These are phyloP conservation scores for Drosophila incognita DNA, from an alignment of 2,888 invertebrate genomes.

Conservation along the genomic window DNA sequence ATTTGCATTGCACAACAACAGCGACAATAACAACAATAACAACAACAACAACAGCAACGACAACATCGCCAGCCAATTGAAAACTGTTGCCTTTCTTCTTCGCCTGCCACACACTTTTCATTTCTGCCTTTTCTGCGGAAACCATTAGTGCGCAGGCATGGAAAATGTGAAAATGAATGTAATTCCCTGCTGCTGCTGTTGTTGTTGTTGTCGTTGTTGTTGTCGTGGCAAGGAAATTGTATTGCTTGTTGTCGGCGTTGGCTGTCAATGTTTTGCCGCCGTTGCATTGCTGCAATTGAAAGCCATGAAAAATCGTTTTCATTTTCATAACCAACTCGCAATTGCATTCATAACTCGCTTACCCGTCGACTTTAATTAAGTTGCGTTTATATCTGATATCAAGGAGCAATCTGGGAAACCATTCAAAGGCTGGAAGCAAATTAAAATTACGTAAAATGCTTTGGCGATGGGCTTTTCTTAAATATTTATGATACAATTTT, in stretches of 20 bases:
- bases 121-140: slow-evolving; percentile 58
- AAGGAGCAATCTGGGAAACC: neutral
- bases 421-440: neutral
- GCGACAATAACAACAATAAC: slow-evolving; percentile 20
- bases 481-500: neutral
- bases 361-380: slow-evolving; percentile 17
- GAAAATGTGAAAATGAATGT: slow-evolving; percentile 76
- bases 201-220: neutral
- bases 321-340: slow-evolving; percentile 67
- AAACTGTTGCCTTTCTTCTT: slow-evolving; percentile 33
- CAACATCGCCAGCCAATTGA: slow-evolving; percentile 42
- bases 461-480: neutral
- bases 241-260: slow-evolving; percentile 43
- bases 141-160: slow-evolving; percentile 70
- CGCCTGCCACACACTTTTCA: slow-evolving; percentile 13
- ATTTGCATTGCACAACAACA: slow-evolving; percentile 61
- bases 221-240: slow-evolving; percentile 61
- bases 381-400: neutral
- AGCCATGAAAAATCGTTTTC: slow-evolving; percentile 61
- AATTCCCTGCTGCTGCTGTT: slow-evolving; percentile 50
- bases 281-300: slow-evolving; percentile 59
- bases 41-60: slow-evolving; percentile 7
- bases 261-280: slow-evolving; percentile 53
- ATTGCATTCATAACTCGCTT: slow-evolving; percentile 23
- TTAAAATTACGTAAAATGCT: neutral